These are phyloP conservation scores for Didymodactylos carnosus DNA, from an alignment of 2,888 invertebrate genomes.

Conservation along the genomic window DNA sequence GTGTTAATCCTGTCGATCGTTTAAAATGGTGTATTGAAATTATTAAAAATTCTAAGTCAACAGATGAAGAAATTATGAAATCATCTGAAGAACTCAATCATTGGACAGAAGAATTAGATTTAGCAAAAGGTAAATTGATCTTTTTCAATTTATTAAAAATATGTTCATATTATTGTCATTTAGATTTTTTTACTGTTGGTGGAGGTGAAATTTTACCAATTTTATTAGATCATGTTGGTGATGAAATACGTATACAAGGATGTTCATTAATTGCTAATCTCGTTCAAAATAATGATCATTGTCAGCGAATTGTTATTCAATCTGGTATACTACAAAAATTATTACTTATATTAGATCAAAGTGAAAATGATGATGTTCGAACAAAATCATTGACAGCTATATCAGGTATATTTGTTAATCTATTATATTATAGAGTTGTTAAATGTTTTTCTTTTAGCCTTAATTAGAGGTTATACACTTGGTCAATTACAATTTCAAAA, in stretches of 20 bases:
- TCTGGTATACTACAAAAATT: conserved; percentile 47
- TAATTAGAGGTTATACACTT: neutral
- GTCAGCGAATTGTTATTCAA: conserved; percentile 49
- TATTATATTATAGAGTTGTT: neutral
- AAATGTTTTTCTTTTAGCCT: neutral
- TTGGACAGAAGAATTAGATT: conserved; percentile 53
- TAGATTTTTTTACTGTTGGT: conserved; percentile 66
- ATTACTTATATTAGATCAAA: conserved; percentile 42
- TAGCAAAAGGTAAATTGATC: no score
- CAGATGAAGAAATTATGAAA: conserved; percentile 41
- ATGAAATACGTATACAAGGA: conserved; percentile 44
- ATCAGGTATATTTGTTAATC: conserved; percentile 54
- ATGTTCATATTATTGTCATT: no score
- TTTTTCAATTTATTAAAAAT: no score
- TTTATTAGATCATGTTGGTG: conserved; percentile 46
- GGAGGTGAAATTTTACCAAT: conserved; percentile 52
- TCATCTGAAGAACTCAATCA: conserved; percentile 51
- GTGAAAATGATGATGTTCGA: conserved; percentile 41
- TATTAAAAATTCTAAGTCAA: conserved; percentile 33
- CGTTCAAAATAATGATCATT: conserved; percentile 64
- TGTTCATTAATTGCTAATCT: conserved; percentile 54
- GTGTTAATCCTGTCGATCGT: conserved; percentile 47
- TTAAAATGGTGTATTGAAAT: conserved; percentile 42
- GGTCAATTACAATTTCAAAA: neutral
- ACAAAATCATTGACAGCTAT: conserved; percentile 56